These are phyloP conservation scores for Lithophane ornitopus DNA, from an alignment of 2,888 invertebrate species.

Conservation along the genomic window DNA sequence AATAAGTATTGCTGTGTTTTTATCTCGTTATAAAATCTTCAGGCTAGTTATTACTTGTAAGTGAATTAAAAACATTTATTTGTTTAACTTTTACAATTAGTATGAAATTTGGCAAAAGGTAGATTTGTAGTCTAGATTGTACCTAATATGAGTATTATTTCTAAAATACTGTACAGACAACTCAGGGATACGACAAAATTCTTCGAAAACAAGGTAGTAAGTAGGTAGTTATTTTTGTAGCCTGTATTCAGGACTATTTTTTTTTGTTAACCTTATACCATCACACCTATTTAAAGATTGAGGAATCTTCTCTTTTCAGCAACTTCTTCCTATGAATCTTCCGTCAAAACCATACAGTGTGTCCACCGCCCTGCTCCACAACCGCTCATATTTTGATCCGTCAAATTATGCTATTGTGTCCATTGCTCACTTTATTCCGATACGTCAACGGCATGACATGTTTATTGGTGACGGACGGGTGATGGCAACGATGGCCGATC, in stretches of 20 bases:
- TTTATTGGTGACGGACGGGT: conserved; percentile 83
- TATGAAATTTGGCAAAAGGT: not conserved
- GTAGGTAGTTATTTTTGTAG: no score
- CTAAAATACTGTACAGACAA: not conserved
- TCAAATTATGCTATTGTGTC: conserved; percentile 87
- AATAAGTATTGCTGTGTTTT: conserved; percentile 54
- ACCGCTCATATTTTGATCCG: conserved; percentile 80
- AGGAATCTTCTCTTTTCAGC: not conserved
- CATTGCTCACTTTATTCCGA: conserved; percentile 79
- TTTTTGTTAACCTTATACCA: no score
- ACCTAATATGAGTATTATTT: not conserved
- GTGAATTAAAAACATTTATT: conserved; percentile 14
- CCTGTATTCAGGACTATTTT: not conserved
- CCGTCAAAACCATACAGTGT: conserved; percentile 45
- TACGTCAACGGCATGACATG: conserved; percentile 83
- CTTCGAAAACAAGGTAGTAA: not conserved
- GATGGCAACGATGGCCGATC: conserved; percentile 75
- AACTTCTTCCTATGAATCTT: not conserved
- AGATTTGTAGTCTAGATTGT: not conserved
- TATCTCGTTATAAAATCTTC: conserved; percentile 30
- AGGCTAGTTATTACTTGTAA: not conserved
- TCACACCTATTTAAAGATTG: not conserved
- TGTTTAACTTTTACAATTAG: conserved; percentile 3
- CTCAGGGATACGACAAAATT: no score
- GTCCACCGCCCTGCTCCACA: conserved; percentile 28